Base-by-base conservation (phyloP, 64 coral and sea anemone species). In the Montipora capricornis region DNA sequence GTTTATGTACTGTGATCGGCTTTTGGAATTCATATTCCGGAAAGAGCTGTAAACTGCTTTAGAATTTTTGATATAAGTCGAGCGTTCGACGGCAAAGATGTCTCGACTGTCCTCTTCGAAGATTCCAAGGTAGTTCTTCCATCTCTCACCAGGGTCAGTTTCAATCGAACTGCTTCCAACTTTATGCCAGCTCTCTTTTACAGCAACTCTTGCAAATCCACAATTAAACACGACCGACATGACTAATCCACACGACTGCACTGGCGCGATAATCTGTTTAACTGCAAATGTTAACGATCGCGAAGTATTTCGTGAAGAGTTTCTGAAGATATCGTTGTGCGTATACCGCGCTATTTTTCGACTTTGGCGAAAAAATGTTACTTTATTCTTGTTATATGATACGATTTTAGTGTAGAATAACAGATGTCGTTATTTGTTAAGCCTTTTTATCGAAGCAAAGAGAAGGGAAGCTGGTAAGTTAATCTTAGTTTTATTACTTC, bases 111-210 rank as follows among this genome's bases (percentile, higher is more conserved):
- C 71, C 19, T 74, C 26, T 24, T 74, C 20, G 71, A 74, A 74
- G n/a, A 74, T 29, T 26, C n/a, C 71, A 74, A 29, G 71, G 71
- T 74, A 74, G 71, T 26, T 74, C 71, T 74, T 74, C 71, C 22
- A 74, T 26, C 71, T 20, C 20, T 74, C 71, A 74, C 71, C 71
- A 24, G 71, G 71, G 71, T 74, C 71, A 20, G 71, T 74, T 74
- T 74, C 67, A 69, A 74, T 74, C 20, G 71, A 29, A 74, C 3
- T 10, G 20, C 22, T 74, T 69, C 12, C 67, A 69, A 17, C 16
- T 17, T n/a, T 69, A 69, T 69, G 12, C 10, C 10, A 69, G 67
- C 19, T 69, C 7, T 60, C 15, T 22, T 69, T 69, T 17, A 69
- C 67, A 69, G 15, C 15, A 17, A 69, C 67, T 69, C 67, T 69